Conservation (phyloP, 1,140 invertebrate genomes). For the Drosophila kohkoa region DNA sequence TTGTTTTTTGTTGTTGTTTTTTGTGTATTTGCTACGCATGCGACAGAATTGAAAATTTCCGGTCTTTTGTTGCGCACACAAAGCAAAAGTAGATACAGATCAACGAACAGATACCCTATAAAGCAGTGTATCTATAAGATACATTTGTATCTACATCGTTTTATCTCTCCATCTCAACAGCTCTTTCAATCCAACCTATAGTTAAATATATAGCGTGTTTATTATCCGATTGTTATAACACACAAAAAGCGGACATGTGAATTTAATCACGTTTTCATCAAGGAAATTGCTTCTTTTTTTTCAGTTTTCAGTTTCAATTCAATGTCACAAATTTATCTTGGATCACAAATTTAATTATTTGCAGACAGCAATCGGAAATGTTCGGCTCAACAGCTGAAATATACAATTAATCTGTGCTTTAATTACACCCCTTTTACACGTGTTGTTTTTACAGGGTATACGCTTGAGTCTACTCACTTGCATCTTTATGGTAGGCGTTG, state of each 20-base stretch:
- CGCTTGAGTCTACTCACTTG: not conserved
- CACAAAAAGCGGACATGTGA: not conserved
- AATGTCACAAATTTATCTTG: not conserved
- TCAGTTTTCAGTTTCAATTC: not conserved
- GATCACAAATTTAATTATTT: not conserved
- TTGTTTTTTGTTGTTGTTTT: conserved; percentile 13
- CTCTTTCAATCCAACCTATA: not conserved
- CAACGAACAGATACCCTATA: not conserved
- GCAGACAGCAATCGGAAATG: no score
- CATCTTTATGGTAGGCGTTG: conserved; percentile 2
- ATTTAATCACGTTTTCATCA: conserved; percentile 1
- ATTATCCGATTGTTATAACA: conserved; percentile 2
- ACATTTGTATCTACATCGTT: not conserved
- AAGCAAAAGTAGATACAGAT: not conserved
- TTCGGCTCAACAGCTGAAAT: no score
- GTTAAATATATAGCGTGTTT: not conserved
- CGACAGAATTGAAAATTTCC: conserved; percentile 74
- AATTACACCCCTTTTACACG: not conserved
- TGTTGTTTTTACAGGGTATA: not conserved
- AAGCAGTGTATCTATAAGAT: not conserved
- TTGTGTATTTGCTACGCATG: conserved; percentile 35
- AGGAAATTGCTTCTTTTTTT: not conserved
- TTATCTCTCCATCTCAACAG: not conserved
- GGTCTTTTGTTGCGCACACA: conserved; percentile 60
- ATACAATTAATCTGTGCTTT: no score